Base-by-base conservation (phyloP, 2,888 invertebrate species). In the Hecatera dysodea region DNA sequence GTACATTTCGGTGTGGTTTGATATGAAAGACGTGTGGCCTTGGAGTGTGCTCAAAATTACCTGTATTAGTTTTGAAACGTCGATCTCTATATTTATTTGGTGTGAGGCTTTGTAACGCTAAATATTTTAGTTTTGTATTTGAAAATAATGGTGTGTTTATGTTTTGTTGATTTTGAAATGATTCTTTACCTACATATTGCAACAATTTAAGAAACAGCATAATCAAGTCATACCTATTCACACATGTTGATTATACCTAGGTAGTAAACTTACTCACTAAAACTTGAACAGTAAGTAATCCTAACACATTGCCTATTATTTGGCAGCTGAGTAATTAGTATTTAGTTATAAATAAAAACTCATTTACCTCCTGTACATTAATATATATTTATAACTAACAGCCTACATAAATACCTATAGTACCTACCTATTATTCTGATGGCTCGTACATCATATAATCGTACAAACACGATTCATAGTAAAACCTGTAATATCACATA, bases 1-100 rank as follows among this genome's bases (percentile, higher is more conserved):
- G 24, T 67, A 72, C n/a, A 53, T 63, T 52, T 78, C 52, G 57
- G 39, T 76, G 56, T 72, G 64, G 78, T 72, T 67, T 61, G 55
- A 56, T 69, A 81, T 76, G 53, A 77, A 50, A 53, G 61, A 79
- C 82, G 64, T 62, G 63, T 81, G 59, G 22, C 78, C 55, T 71
- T 78, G 66, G 63, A 46, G 44, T 6, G 27, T 55, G 29, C 48
- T 78, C 42, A 62, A 67, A 72, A 78, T 77, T 66, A 55, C 55
- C 29, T 17, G 56, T 82, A 72, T 50, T 19, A 7, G 24, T 69
- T 76, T 81, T 68, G 19, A 64, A 44, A 52, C 50, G 53, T 46
- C 52, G 9, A 64, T 55, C 22, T 63, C 2, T 57, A 48, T 42
- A 61, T 52, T 50, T 50, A 1, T 77, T 27, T 7, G 12, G 12